These are phyloP conservation scores for Tipula vernalis DNA, from an alignment of 2,888 invertebrate genomes.

Conservation along the genomic window DNA sequence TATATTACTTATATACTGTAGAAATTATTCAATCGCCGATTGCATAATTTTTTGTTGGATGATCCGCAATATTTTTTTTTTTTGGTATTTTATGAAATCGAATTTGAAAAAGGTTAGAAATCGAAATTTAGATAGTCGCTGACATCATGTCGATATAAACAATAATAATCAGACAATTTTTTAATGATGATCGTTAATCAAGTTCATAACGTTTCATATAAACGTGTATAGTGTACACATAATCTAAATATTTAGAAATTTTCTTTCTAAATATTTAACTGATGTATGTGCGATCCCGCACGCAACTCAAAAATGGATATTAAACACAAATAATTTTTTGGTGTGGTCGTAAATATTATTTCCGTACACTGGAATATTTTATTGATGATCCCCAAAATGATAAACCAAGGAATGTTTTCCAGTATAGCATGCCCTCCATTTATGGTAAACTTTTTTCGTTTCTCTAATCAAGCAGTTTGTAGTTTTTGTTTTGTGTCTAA, in stretches of 20 bases:
- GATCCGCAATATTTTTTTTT: not conserved
- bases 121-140: not conserved
- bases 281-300: not conserved
- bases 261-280: not conserved
- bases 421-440: too few species aligned
- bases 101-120: not conserved
- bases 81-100: not conserved
- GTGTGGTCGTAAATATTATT: too few species aligned
- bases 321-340: too few species aligned
- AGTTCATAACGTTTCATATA: not conserved
- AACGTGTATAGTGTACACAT: not conserved
- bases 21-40: not conserved
- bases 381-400: too few species aligned
- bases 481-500: too few species aligned
- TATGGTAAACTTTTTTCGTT: too few species aligned
- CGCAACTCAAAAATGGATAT: not conserved
- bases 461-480: too few species aligned
- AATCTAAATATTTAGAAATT: not conserved
- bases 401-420: too few species aligned
- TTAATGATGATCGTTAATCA: not conserved
- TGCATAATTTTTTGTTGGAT: not conserved
- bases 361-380: too few species aligned
- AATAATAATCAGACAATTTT: not conserved
- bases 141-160: not conserved
- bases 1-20: not conserved